phyloP scores from a whole-genome alignment of 2,797 vertebrate species.

The Corythornis leucogaster region DNA sequence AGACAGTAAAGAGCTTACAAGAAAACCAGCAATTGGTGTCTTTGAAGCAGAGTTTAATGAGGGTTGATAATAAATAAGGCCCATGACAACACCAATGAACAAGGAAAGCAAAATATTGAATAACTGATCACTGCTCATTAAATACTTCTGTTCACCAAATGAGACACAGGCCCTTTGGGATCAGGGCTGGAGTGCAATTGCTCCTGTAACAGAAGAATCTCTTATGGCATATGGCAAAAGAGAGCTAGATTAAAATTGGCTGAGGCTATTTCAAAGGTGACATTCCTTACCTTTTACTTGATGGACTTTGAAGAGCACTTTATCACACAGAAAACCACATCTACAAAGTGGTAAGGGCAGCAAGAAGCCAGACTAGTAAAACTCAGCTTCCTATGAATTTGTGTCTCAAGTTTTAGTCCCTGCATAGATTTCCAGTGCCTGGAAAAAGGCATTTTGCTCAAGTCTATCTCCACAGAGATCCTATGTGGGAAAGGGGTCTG shows the following conservation, averaged over 20 bases:
- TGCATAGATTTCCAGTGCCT: neutral
- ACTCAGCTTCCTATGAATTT: neutral
- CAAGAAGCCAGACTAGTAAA: neutral
- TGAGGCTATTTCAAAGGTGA: neutral
- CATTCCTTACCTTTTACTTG: neutral
- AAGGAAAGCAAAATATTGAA: slow-evolving; percentile 50
- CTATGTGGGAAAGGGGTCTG: neutral
- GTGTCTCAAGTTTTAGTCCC: neutral
- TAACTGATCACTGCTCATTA: slow-evolving; percentile 59
- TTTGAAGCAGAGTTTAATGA: slow-evolving; percentile 14
- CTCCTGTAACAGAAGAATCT: neutral
- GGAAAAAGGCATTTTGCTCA: neutral
- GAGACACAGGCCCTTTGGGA: neutral
- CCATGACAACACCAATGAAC: neutral
- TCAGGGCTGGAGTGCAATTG: neutral
- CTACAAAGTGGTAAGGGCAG: neutral
- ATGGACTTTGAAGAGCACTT: neutral
- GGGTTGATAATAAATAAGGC: slow-evolving; percentile 42
- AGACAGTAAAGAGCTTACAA: neutral
- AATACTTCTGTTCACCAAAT: slow-evolving; percentile 44
- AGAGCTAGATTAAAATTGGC: neutral
- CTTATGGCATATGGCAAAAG: neutral
- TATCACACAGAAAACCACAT: neutral
- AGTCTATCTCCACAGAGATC: neutral
- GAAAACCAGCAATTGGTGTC: neutral